Percentiles rank a stretch among this genome's conserved stretches.
phyloP scores from a whole-genome alignment of 30 jellyfish, hydroid and myxozoan genomes.

The Mastigias papua region DNA sequence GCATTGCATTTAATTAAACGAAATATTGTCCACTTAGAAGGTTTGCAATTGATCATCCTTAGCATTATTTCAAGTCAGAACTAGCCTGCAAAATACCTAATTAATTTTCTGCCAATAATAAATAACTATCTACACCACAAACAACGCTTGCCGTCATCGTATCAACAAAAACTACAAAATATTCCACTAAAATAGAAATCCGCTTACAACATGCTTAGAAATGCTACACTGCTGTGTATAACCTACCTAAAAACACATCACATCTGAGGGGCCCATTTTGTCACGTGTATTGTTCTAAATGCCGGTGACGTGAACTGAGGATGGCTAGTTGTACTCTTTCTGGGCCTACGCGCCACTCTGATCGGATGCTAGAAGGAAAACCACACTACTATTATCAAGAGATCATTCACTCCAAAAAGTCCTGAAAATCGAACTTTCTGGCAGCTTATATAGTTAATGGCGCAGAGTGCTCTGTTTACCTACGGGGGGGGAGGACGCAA shows the following conservation, averaged over 20 bases:
- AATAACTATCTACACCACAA: neutral
- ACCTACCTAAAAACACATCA: neutral
- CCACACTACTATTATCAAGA: too few relatives aligned
- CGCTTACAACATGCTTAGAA: neutral
- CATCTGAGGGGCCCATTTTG: constrained; percentile 55
- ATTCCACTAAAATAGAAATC: neutral
- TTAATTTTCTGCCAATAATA: neutral
- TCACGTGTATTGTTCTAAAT: constrained; percentile 70
- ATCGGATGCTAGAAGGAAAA: neutral
- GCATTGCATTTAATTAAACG: too few relatives aligned
- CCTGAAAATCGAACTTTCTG: too few relatives aligned
- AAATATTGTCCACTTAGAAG: too few relatives aligned
- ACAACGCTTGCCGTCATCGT: neutral
- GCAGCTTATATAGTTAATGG: too few relatives aligned
- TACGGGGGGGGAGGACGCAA: too few relatives aligned
- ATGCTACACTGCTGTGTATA: neutral
- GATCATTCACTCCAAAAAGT: too few relatives aligned
- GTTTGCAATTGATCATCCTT: too few relatives aligned
- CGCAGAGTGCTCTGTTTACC: too few relatives aligned
- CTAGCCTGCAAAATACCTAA: too few relatives aligned
- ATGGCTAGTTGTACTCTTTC: neutral
- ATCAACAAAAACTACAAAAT: neutral
- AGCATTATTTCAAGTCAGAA: too few relatives aligned
- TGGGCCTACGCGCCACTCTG: constrained; percentile 31
- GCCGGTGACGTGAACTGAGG: constrained; percentile 72